phyloP scores from a whole-genome alignment of 2,113 vertebrate genomes.

The Strix aluco region DNA sequence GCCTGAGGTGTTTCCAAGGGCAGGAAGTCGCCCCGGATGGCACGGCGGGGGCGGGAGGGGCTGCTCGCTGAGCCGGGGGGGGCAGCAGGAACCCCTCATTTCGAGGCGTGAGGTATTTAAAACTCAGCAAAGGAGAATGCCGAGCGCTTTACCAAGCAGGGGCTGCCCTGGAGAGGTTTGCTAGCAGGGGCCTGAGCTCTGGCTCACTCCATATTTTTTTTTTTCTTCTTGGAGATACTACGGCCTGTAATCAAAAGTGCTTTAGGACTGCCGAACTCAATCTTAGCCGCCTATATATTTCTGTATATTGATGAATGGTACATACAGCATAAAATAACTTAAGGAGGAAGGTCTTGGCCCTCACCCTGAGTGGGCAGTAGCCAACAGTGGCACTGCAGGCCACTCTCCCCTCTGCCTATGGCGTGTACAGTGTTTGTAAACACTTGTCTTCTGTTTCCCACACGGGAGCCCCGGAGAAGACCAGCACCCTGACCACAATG shows the following conservation, averaged over 20 bases:
- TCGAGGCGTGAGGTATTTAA: neutral
- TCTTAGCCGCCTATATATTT: neutral
- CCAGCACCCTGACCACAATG: accelerated
- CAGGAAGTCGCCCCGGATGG: constrained; percentile 49
- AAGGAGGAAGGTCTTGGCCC: neutral
- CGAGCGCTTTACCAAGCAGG: neutral
- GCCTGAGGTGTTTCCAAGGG: constrained; percentile 13
- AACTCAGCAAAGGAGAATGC: neutral
- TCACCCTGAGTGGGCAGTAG: neutral
- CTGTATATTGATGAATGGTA: neutral
- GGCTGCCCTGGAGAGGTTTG: neutral
- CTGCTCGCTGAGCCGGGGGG: neutral
- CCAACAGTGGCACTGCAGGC: neutral
- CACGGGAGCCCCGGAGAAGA: neutral
- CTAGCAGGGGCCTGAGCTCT: neutral
- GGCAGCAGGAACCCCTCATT: neutral
- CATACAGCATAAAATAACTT: neutral
- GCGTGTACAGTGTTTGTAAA: neutral
- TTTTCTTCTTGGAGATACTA: neutral
- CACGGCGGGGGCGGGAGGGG: neutral
- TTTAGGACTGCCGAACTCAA: neutral
- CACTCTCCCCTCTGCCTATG: neutral
- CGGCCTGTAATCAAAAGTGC: neutral
- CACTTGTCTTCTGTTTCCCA: neutral
- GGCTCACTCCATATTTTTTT: neutral